A percentile compares a stretch with the other conserved stretches of the same genome.
Evolutionary conservation across 1,140 invertebrate species (phyloP).

Genomic region (Conus ventricosus): DNA sequence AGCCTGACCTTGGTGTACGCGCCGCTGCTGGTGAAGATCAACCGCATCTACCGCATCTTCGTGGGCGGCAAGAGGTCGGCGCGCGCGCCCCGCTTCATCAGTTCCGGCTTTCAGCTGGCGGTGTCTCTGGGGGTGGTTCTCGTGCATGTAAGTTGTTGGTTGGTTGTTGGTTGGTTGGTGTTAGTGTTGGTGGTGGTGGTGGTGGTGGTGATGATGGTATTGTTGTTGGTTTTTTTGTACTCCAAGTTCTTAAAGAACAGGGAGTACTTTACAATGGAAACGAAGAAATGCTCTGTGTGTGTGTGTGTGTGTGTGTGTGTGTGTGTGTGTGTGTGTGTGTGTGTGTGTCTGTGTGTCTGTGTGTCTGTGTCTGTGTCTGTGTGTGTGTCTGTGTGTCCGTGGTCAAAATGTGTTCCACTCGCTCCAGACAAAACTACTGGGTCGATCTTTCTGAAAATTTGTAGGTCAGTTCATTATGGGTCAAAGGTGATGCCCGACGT

Average conservation of each 20-base stretch:
- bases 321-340: neutral
- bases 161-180: neutral
- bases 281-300: neutral
- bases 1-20: constrained; percentile 85
- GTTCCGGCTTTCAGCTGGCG: constrained; percentile 7
- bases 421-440: no score
- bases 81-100: constrained; percentile 3
- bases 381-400: neutral
- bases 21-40: constrained; percentile 90
- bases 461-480: no score
- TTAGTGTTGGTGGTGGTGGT: neutral
- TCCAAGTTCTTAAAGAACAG: no score
- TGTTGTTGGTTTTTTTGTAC: neutral
- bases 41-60: constrained; percentile 93
- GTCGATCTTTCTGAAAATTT: no score
- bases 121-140: constrained; percentile 8
- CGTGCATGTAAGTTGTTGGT: constrained; percentile 1
- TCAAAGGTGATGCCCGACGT: no score
- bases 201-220: neutral
- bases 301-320: neutral
- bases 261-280: no score
- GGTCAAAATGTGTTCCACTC: neutral
- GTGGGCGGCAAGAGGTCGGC: constrained; percentile 80
- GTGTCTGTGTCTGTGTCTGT: neutral
- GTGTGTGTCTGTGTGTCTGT: neutral